Evolutionary conservation across 2,888 invertebrate species (phyloP).

Genomic region (Stramonita haemastoma): DNA sequence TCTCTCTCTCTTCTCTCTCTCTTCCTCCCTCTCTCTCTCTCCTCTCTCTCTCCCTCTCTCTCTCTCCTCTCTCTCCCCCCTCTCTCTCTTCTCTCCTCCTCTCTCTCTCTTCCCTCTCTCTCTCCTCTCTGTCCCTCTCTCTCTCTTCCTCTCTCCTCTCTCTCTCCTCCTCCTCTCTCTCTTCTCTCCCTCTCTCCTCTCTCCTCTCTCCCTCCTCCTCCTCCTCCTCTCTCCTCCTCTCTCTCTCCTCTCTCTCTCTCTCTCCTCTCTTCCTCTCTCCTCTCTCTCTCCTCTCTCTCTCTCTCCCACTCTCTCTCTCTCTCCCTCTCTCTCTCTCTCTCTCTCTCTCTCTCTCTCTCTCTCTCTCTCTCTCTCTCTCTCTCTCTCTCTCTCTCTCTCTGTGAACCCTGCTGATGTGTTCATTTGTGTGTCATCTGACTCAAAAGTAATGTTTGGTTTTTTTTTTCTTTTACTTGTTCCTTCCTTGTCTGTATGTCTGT

Average conservation of each 20-base stretch:
- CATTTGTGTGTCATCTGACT: too few relatives aligned
- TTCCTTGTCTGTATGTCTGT: too few relatives aligned
- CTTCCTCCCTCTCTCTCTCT: too few relatives aligned
- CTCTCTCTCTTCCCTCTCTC: background rate
- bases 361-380: background rate
- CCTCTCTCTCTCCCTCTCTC: too few relatives aligned
- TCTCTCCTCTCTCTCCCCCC: too few relatives aligned
- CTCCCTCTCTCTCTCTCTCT: too few relatives aligned
- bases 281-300: background rate
- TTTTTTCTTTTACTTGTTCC: too few relatives aligned
- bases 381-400: too few relatives aligned
- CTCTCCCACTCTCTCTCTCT: too few relatives aligned
- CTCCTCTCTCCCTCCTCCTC: background rate
- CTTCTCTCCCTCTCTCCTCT: background rate
- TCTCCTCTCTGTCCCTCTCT: background rate
- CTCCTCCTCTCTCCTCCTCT: background rate
- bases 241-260: background rate
- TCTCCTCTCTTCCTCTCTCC: conserved; percentile 11
- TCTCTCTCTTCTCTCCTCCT: background rate
- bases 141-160: background rate
- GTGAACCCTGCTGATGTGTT: too few relatives aligned
- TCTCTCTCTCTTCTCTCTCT: background rate
- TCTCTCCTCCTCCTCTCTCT: conserved; percentile 4
- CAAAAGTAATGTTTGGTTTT: too few relatives aligned
- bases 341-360: background rate